Evolutionary conservation across 1,140 invertebrate species (phyloP).

Genomic region (Diorhabda carinulata): DNA sequence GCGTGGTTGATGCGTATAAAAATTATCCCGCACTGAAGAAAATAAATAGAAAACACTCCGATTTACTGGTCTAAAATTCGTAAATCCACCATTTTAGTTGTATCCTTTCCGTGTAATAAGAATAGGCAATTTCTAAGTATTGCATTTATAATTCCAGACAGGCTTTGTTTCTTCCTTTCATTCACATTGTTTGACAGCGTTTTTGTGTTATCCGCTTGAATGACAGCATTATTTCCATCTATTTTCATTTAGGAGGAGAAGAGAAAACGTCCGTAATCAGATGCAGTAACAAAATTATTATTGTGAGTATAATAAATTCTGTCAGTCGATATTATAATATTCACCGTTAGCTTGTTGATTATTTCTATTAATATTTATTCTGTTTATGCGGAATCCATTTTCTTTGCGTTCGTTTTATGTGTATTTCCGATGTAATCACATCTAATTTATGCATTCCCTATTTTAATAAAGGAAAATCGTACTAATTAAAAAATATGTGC

Average conservation of each 20-base stretch:
- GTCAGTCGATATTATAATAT: conserved; percentile 6
- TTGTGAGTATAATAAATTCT: conserved; percentile 12
- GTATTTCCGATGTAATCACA: too few species aligned
- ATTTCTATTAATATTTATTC: background rate
- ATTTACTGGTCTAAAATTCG: background rate
- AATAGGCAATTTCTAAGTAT: conserved; percentile 28
- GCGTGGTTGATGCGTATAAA: too few species aligned
- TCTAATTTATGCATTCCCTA: too few species aligned
- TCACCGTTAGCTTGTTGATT: background rate
- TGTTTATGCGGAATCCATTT: background rate
- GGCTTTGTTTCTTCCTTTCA: conserved; percentile 34
- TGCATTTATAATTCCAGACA: conserved; percentile 32
- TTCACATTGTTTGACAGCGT: conserved; percentile 34
- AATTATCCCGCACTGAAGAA: too few species aligned
- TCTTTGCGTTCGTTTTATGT: background rate
- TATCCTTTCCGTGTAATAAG: conserved; percentile 32
- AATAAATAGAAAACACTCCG: too few species aligned
- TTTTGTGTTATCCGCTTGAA: conserved; percentile 32
- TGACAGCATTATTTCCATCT: conserved; percentile 31
- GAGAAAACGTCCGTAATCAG: conserved; percentile 13
- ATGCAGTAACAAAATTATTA: conserved; percentile 11
- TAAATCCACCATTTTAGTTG: conserved; percentile 18
- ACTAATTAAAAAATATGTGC: too few species aligned
- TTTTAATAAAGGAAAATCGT: too few species aligned
- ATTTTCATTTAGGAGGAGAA: conserved; percentile 23